phyloP scores from a whole-genome alignment of 2,888 invertebrate genomes.

The Megalurothrips usitatus region DNA sequence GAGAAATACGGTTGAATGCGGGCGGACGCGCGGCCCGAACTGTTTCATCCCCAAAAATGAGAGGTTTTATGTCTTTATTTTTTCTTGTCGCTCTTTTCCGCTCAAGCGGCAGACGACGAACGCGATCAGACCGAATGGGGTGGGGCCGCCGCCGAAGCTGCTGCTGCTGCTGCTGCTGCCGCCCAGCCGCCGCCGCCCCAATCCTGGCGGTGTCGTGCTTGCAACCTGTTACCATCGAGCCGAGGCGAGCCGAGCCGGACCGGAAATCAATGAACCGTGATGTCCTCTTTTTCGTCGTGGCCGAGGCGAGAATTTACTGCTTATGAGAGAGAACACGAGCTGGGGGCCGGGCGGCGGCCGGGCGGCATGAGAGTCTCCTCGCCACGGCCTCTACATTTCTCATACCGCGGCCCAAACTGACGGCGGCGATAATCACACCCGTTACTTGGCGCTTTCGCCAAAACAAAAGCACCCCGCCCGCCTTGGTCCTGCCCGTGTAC shows the following conservation, averaged over 20 bases:
- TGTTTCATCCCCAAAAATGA: background rate
- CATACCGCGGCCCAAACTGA: too few species aligned
- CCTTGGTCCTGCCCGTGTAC: too few species aligned
- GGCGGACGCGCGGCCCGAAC: background rate
- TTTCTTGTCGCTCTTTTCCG: background rate
- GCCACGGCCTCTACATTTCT: too few species aligned
- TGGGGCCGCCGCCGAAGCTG: background rate
- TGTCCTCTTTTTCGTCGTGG: background rate
- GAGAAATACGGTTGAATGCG: background rate
- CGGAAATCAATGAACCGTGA: constrained; percentile 18
- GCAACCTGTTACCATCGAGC: constrained; percentile 10
- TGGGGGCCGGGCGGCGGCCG: background rate
- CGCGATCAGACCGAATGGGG: background rate
- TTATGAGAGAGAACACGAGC: background rate
- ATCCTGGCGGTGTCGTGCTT: constrained; percentile 1
- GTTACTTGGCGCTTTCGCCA: too few species aligned
- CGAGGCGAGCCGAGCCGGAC: background rate
- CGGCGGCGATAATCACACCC: too few species aligned
- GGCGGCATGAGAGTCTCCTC: too few species aligned
- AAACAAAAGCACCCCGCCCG: too few species aligned
- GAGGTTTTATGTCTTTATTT: background rate
- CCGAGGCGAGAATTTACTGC: constrained; percentile 19
- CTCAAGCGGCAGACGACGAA: background rate
- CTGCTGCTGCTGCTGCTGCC: too few species aligned
- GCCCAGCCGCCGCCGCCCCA: background rate